A percentile compares a stretch with the other conserved stretches of the same genome.
Evolutionary conservation across 1,140 invertebrate species (phyloP).

Genomic region (Drosophila novamexicana): DNA sequence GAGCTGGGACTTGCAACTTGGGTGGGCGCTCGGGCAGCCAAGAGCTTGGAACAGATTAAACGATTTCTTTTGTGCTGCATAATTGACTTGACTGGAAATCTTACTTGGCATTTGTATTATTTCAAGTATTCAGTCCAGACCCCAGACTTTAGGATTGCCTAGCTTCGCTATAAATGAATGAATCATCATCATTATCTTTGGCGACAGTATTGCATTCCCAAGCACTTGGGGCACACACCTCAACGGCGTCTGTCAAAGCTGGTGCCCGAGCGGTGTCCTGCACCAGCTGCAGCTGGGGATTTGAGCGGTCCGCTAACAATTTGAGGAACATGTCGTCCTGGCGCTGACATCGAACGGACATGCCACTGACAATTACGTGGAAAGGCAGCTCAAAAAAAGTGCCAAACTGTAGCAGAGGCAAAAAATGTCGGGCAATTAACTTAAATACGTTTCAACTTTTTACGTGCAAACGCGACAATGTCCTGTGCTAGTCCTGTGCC

Average conservation of each 20-base stretch:
- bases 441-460: slow-evolving; percentile 60
- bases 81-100: not conserved
- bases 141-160: not conserved
- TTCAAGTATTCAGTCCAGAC: slow-evolving; percentile 12
- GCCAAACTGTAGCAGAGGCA: slow-evolving; percentile 34
- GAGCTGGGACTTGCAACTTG: not conserved
- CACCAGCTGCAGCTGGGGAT: slow-evolving; percentile 32
- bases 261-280: not conserved
- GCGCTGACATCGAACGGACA: slow-evolving; percentile 74
- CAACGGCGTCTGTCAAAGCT: slow-evolving; percentile 23
- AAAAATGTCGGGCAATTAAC: slow-evolving; percentile 70
- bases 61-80: not conserved
- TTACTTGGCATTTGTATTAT: slow-evolving; percentile 11
- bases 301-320: slow-evolving; percentile 47
- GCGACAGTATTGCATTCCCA: slow-evolving; percentile 64
- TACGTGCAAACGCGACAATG: slow-evolving; percentile 58
- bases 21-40: not conserved
- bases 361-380: slow-evolving; percentile 76
- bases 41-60: not conserved
- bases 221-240: slow-evolving; percentile 54
- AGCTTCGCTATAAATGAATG: slow-evolving; percentile 3
- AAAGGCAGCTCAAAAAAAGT: slow-evolving; percentile 44
- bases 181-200: slow-evolving; percentile 33
- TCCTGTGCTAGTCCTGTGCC: slow-evolving; percentile 49
- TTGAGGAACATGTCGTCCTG: slow-evolving; percentile 58